Percentiles rank a stretch among this genome's conserved stretches.
Conservation (phyloP, 2,113 vertebrate genomes). For the Anolis carolinensis region DNA sequence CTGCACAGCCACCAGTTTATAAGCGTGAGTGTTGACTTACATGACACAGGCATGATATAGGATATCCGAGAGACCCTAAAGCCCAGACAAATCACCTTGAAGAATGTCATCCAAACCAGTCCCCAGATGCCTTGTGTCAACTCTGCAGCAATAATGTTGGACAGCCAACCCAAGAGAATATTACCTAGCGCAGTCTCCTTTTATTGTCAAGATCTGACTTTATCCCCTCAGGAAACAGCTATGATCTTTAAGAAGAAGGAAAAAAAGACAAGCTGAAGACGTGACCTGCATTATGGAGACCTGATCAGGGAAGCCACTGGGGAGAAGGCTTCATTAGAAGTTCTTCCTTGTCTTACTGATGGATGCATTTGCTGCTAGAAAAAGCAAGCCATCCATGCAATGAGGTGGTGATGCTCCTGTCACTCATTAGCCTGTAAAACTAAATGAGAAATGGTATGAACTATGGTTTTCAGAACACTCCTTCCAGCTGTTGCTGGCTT, state of each 20-base stretch:
- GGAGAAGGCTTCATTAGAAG: background rate
- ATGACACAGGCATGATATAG: too few relatives aligned
- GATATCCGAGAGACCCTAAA: background rate
- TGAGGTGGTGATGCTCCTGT: background rate
- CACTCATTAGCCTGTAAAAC: background rate
- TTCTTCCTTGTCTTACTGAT: slow-evolving; percentile 3
- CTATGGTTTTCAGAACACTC: background rate
- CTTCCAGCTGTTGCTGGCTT: background rate
- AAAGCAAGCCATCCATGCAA: background rate
- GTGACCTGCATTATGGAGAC: background rate
- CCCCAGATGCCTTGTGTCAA: background rate
- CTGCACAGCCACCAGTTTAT: too few relatives aligned
- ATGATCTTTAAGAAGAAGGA: background rate
- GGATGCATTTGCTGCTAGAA: accelerated
- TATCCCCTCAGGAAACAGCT: background rate
- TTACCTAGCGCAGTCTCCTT: background rate
- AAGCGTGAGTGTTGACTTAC: too few relatives aligned
- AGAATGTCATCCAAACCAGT: background rate
- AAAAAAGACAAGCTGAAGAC: accelerated
- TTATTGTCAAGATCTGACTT: slow-evolving; percentile 6
- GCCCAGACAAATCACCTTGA: background rate
- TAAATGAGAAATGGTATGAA: background rate
- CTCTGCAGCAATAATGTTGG: background rate
- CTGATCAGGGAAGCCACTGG: background rate
- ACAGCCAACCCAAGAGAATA: background rate